A percentile compares a stretch with the other conserved stretches of the same genome.
These are phyloP conservation scores for Dicroscelio sp. DNA, from an alignment of 2,888 invertebrate species.

Conservation along the genomic window DNA sequence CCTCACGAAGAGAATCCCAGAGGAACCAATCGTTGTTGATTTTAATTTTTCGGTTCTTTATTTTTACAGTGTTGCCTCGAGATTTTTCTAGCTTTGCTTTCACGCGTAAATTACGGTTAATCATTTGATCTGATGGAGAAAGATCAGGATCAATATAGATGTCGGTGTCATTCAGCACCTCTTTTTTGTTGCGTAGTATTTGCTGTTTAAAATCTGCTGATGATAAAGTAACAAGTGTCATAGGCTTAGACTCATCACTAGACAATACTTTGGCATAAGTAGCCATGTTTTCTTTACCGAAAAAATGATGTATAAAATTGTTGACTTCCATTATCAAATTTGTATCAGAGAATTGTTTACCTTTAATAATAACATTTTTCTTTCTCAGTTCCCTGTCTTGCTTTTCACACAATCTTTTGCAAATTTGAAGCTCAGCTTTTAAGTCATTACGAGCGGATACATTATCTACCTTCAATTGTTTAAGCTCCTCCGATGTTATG, in stretches of 20 bases:
- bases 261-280: background rate
- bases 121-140: background rate
- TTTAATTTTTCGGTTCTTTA: background rate
- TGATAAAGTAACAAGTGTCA: background rate
- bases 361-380: background rate
- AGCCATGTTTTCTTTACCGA: background rate
- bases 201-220: background rate
- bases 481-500: background rate
- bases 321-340: background rate
- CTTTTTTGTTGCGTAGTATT: background rate
- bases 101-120: background rate
- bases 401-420: background rate
- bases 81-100: background rate
- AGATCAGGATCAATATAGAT: background rate
- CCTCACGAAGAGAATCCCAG: background rate
- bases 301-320: background rate
- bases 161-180: background rate
- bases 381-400: background rate
- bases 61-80: background rate
- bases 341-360: background rate
- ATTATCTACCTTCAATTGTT: background rate
- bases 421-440: background rate
- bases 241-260: background rate
- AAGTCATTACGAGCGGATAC: background rate
- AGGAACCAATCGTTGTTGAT: background rate